Conservation (phyloP, 2,113 vertebrate species). For the Odocoileus virginianus region DNA sequence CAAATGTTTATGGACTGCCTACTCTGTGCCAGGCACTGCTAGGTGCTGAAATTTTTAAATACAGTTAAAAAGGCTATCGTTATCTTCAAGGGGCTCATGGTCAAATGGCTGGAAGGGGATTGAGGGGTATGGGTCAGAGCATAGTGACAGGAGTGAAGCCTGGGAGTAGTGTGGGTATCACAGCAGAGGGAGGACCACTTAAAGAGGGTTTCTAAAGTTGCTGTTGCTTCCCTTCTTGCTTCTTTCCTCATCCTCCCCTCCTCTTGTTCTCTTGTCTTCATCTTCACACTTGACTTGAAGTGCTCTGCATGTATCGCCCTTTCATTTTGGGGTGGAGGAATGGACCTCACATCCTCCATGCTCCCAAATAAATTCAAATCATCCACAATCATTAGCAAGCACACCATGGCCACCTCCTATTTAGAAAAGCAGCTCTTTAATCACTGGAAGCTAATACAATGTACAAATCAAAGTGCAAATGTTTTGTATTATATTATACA, state of each 20-base stretch:
- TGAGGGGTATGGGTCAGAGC: too few relatives aligned
- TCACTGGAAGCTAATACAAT: constrained; percentile 71
- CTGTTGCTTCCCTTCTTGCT: too few relatives aligned
- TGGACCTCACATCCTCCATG: constrained; percentile 54
- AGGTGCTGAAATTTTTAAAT: background rate
- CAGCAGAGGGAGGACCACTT: background rate
- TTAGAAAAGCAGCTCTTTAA: constrained; percentile 76
- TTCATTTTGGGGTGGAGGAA: background rate
- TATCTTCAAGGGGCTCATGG: background rate
- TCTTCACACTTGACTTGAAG: constrained; percentile 11
- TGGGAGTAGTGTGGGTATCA: rapidly evolving
- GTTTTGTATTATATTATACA: too few relatives aligned
- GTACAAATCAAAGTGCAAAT: background rate
- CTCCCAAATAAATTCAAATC: constrained; percentile 45
- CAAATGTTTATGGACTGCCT: background rate
- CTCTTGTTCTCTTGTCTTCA: background rate
- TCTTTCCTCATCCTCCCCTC: background rate
- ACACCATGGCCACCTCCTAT: constrained; percentile 63
- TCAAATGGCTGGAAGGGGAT: too few relatives aligned
- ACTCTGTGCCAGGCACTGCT: too few relatives aligned
- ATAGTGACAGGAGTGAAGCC: background rate
- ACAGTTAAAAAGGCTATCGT: background rate
- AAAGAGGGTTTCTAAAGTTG: background rate
- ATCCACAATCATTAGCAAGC: constrained; percentile 55
- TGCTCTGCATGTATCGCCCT: background rate